Evolutionary conservation across 2,797 vertebrate genomes (phyloP).

Genomic region (Rhabdomys pumilio): DNA sequence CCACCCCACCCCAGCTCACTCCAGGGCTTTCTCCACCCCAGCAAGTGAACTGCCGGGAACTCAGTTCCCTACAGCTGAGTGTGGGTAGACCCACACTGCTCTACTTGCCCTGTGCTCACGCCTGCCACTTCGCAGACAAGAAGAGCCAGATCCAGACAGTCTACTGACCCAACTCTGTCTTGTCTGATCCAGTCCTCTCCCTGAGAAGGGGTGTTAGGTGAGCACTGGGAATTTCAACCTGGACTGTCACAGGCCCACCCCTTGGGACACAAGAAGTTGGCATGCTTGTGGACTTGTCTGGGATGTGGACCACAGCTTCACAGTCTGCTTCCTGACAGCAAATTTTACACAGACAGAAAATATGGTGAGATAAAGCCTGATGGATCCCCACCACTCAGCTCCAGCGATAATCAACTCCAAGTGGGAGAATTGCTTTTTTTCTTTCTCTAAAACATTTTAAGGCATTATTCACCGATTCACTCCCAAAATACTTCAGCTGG

Average conservation of each 20-base stretch:
- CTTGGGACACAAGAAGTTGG: neutral
- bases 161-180: neutral
- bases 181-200: neutral
- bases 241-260: neutral
- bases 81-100: neutral
- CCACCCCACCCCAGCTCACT: neutral
- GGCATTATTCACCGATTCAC: neutral
- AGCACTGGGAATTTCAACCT: neutral
- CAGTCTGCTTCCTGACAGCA: neutral
- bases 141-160: fast-evolving
- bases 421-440: neutral
- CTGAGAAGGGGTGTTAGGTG: neutral
- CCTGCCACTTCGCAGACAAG: neutral
- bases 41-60: neutral
- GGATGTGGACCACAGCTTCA: neutral
- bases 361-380: neutral
- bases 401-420: neutral
- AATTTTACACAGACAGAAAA: neutral
- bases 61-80: neutral
- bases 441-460: slow-evolving; percentile 5
- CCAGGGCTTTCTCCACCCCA: neutral
- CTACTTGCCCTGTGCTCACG: fast-evolving
- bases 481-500: slow-evolving; percentile 7
- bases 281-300: neutral
- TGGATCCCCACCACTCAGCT: neutral